Evolutionary conservation across 2,888 invertebrate genomes (phyloP), one percentile per base, ranked within the genome.

Genomic region (Sepioteuthis lessoniana): DNA sequence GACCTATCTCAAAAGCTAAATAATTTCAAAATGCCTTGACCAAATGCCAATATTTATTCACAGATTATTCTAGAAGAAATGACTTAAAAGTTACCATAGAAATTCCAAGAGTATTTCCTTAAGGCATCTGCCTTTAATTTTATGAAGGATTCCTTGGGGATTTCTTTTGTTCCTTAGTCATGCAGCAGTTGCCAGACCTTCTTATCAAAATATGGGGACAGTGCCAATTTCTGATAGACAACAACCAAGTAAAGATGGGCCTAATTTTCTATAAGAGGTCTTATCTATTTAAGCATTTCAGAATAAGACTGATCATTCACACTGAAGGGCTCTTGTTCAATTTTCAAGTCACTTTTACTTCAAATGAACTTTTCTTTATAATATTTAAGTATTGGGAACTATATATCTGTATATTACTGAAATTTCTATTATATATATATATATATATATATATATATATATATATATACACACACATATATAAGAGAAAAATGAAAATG

Each of bases 21-120:
- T 76, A 76, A 76, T 76, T 76, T 76, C 76, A 76, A 76, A 76
- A 76, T 76, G 76, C n/a, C n/a, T 76, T 76, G 76, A 76, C 76
- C 76, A 13, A 76, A n/a, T 76, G 76, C 76, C 76, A 76, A 76
- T n/a, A n/a, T 76, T n/a, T 76, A 19, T 76, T 76, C 76, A 55
- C 25, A 25, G 21, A 55, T 55, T 55, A 55, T 55, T 55, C 50
- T n/a, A 16, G n/a, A n/a, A n/a, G 76, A 76, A 76, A 76, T 76
- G 76, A n/a, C n/a, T 76, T n/a, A n/a, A 76, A n/a, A 76, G 76
- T 76, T 76, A n/a, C n/a, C n/a, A n/a, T 1, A 76, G n/a, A 76
- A 76, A n/a, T 3, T 76, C n/a, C 76, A 16, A 76, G 76, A 76
- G 76, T n/a, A 76, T 76, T 76, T 76, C 76, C 76, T 76, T 76